Evolutionary conservation across 37 sponge, comb jelly and placozoan species (phyloP).

Genomic region (Beroe forskalii): DNA sequence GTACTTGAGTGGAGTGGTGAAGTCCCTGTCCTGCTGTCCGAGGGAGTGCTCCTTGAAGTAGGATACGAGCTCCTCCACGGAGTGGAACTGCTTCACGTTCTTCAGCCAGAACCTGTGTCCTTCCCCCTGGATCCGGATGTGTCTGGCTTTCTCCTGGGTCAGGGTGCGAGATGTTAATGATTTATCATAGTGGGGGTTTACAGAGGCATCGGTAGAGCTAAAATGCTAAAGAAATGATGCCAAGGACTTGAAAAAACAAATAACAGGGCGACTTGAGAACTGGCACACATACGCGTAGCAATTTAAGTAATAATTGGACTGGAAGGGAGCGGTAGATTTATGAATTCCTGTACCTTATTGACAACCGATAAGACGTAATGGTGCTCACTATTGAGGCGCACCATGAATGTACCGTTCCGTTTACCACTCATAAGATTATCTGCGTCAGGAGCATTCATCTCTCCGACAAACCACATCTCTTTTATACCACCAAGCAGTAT

Average conservation of each 20-base stretch:
- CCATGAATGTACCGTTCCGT: conserved; percentile 5
- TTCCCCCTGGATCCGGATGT: conserved; percentile 2
- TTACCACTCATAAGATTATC: background rate
- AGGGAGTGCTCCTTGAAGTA: background rate
- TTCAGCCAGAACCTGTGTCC: conserved; percentile 14
- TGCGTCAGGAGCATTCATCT: background rate
- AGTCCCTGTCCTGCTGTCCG: background rate
- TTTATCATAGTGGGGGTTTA: too few species aligned
- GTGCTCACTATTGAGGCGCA: background rate
- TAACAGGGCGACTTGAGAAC: too few species aligned
- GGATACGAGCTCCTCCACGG: background rate
- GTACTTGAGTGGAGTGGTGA: background rate
- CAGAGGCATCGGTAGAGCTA: too few species aligned
- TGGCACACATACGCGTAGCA: too few species aligned
- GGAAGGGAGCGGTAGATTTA: too few species aligned
- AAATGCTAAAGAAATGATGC: too few species aligned
- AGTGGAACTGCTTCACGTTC: background rate
- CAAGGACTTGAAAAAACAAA: too few species aligned
- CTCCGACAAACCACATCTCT: conserved; percentile 55
- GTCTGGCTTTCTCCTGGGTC: conserved; percentile 9
- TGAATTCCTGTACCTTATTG: conserved; percentile 2
- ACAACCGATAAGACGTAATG: conserved; percentile 28
- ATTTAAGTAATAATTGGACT: too few species aligned
- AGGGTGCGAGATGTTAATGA: too few species aligned
- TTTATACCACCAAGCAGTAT: background rate